Conservation (phyloP, 2,113 vertebrate species). For the Otocyon megalotis region DNA sequence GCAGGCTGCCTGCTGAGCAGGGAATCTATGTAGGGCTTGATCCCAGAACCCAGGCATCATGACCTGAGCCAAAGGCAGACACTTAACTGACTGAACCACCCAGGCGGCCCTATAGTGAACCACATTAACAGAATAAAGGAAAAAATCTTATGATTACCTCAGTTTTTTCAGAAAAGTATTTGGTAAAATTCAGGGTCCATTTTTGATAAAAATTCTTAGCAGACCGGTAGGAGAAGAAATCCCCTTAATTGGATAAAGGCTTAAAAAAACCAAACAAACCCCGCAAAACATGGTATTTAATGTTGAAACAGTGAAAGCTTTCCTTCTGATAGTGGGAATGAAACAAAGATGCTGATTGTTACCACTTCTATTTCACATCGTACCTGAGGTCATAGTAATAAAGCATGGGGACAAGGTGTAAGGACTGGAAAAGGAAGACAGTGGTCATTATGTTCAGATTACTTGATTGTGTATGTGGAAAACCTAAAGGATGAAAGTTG, state of each 20-base stretch:
- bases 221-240: not conserved
- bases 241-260: not conserved
- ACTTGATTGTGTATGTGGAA: not conserved
- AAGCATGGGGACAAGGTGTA: not conserved
- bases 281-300: not conserved
- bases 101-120: not conserved
- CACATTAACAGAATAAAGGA: slow-evolving; percentile 14
- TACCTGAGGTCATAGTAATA: not conserved
- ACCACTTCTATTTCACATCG: not conserved
- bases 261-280: not conserved
- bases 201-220: not conserved
- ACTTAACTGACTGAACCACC: not conserved
- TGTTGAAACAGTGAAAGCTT: not conserved
- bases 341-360: not conserved
- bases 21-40: not conserved
- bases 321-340: not conserved
- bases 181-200: not conserved
- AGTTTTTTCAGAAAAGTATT: not conserved
- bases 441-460: not conserved
- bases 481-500: not conserved
- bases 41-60: not conserved
- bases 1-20: not conserved
- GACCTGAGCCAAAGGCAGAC: not conserved
- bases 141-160: not conserved
- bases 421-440: not conserved